Conservation (phyloP, 2,113 vertebrate genomes). For the Noctilio leporinus region DNA sequence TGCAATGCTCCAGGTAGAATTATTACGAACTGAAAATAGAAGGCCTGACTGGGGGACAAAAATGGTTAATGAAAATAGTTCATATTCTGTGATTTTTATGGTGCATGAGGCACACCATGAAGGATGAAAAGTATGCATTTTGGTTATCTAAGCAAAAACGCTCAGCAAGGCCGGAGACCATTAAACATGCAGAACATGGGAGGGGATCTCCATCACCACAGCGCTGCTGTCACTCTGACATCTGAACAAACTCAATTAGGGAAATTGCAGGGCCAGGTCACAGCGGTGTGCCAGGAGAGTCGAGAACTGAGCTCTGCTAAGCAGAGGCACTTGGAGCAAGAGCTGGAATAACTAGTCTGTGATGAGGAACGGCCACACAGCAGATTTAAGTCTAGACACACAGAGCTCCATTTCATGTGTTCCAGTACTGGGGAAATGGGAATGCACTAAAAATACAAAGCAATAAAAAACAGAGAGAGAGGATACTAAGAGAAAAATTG, state of each 20-base stretch:
- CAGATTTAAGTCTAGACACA: not conserved
- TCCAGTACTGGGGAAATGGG: not conserved
- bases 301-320: not conserved
- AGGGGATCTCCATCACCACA: fast-evolving
- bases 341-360: not conserved
- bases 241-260: not conserved
- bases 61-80: not conserved
- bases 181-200: not conserved
- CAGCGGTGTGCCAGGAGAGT: not conserved
- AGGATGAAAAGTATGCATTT: not conserved
- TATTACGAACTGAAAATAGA: not conserved
- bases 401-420: not conserved
- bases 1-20: not conserved
- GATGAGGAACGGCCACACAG: not conserved
- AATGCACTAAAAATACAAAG: not conserved
- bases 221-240: fast-evolving
- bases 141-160: not conserved
- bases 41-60: not conserved
- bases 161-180: not conserved
- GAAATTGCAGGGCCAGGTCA: not conserved
- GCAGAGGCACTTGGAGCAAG: not conserved
- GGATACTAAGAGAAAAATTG: not conserved
- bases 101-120: not conserved
- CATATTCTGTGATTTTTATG: not conserved
- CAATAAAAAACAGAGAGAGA: not conserved